These are phyloP conservation scores for Quadriops clusia DNA, from an alignment of 2,888 invertebrate genomes.

Conservation along the genomic window DNA sequence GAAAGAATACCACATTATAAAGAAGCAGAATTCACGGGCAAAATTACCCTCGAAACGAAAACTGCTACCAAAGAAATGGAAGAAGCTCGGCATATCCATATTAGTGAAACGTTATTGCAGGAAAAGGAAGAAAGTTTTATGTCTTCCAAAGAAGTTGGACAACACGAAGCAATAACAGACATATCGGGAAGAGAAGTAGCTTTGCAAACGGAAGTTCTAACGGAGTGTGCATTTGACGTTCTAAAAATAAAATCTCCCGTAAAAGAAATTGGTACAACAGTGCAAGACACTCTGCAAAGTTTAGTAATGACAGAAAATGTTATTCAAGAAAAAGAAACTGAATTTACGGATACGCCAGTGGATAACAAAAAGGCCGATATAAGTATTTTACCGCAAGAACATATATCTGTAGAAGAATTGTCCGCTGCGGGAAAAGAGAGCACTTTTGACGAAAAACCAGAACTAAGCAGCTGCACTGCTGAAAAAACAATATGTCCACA, in stretches of 20 bases:
- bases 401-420: slow-evolving; percentile 30
- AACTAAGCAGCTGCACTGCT: slow-evolving; percentile 1
- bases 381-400: slow-evolving; percentile 34
- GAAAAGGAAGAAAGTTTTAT: slow-evolving; percentile 31
- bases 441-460: slow-evolving; percentile 5
- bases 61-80: slow-evolving; percentile 33
- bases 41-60: slow-evolving; percentile 26
- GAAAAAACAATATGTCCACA: slow-evolving; percentile 18
- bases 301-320: slow-evolving; percentile 39
- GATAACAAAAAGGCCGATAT: slow-evolving; percentile 34
- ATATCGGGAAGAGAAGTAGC: slow-evolving; percentile 21
- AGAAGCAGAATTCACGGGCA: slow-evolving; percentile 32
- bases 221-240: slow-evolving; percentile 23
- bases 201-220: slow-evolving; percentile 19
- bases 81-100: slow-evolving; percentile 34
- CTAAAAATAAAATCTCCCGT: slow-evolving; percentile 33
- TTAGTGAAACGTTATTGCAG: slow-evolving; percentile 24
- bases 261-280: slow-evolving; percentile 35
- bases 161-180: slow-evolving; percentile 35
- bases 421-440: slow-evolving; percentile 10
- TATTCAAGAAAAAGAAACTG: slow-evolving; percentile 36
- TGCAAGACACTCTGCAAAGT: slow-evolving; percentile 31
- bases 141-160: slow-evolving; percentile 29
- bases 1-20: slow-evolving; percentile 38
- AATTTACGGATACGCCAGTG: slow-evolving; percentile 26